Evolutionary conservation across 1,140 invertebrate genomes (phyloP).

Genomic region (Coboldia fuscipes): DNA sequence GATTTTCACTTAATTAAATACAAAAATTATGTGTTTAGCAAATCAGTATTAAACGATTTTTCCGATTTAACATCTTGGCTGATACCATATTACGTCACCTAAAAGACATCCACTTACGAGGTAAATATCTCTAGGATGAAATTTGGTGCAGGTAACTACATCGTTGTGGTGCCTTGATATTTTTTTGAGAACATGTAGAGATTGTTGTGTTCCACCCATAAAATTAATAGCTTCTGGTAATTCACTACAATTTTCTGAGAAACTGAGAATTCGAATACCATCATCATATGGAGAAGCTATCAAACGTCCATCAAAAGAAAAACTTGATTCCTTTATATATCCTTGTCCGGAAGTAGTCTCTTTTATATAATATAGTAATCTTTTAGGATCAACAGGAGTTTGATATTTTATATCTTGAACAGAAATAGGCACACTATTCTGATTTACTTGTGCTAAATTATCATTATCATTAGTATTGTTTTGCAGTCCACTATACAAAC

Average conservation of each 20-base stretch:
- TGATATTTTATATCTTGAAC: not conserved
- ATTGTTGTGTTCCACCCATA: constrained; percentile 19
- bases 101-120: constrained; percentile 73
- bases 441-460: not conserved
- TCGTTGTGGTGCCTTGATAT: constrained; percentile 56
- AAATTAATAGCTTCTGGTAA: constrained; percentile 42
- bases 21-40: not conserved
- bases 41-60: not conserved
- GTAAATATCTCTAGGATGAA: constrained; percentile 64
- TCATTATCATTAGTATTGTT: not conserved
- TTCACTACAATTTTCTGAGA: constrained; percentile 57
- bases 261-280: constrained; percentile 61
- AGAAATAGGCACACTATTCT: not conserved
- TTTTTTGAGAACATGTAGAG: constrained; percentile 36
- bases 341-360: constrained; percentile 75
- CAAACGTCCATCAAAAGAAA: constrained; percentile 67
- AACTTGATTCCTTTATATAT: constrained; percentile 74
- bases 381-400: constrained; percentile 27
- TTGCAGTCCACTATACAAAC: too few relatives aligned
- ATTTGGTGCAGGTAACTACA: constrained; percentile 81
- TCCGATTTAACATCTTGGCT: constrained; percentile 35
- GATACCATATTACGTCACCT: constrained; percentile 76
- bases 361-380: constrained; percentile 65
- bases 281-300: constrained; percentile 76
- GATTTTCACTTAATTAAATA: not conserved